Evolutionary conservation across 2,113 vertebrate species (phyloP), one percentile per base, ranked within the genome.

Genomic region (Piprites chloris): DNA sequence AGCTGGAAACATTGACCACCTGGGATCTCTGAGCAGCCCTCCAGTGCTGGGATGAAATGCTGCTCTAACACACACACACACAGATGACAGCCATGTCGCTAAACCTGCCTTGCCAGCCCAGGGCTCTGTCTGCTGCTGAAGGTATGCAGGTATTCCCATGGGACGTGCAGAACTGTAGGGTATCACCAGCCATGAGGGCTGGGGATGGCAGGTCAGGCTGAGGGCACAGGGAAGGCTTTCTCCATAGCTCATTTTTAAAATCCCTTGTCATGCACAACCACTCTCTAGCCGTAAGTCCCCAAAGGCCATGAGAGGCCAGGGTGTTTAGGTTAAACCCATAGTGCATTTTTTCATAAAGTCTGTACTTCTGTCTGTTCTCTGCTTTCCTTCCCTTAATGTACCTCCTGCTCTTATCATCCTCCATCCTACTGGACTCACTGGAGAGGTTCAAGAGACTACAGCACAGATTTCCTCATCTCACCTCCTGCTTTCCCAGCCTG

Each of bases 91-190:
- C 52, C 4, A 2, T 81, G n/a, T 5, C 41, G 41, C 44, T 67
- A 92, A 95, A 87, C 85, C 80, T 56, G 46, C 18, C 76, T 75
- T 10, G 0, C 73, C 90, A 84, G 92, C 65, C 88, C 0, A 20
- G 65, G 88, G 83, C 92, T 80, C 75, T 65, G 66, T 73, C n/a
- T 6, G 6, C 65, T 85, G 61, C 67, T 62, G 76, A 44, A 96
- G 76, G 83, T 32, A 94, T 90, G 90, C 88, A 93, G 76, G 90
- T 86, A 90, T 93, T 92, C 83, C 63, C 61, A 63, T 44, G 76
- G 84, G 92, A 94, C 83, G 83, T 96, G 96, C 92, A 94, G 85
- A 90, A 90, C 77, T 73, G 81, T 69, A 28, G 74, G 68, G 52
- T 74, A 61, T 41, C 44, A 11, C 6, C 1, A 12, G 28, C 22